phyloP scores from a whole-genome alignment of 2,797 vertebrate species.

The Macrochelys suwanniensis region DNA sequence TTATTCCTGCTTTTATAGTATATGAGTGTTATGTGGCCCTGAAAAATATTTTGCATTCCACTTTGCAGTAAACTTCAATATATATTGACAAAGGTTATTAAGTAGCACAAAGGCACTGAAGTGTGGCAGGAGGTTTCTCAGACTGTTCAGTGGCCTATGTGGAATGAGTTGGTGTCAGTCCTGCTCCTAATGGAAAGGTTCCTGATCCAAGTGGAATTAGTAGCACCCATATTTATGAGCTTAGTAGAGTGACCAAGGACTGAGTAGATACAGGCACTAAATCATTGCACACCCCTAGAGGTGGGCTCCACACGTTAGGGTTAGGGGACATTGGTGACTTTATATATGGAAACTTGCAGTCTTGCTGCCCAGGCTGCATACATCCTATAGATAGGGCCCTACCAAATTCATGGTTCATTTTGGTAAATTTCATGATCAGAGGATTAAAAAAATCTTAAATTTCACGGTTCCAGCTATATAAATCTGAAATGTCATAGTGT shows the following conservation, averaged over 20 bases:
- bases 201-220: not conserved
- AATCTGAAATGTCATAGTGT: too few relatives aligned
- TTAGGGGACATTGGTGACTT: not conserved
- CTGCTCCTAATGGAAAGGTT: not conserved
- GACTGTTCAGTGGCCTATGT: not conserved
- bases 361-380: not conserved
- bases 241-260: not conserved
- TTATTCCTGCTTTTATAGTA: not conserved
- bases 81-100: not conserved
- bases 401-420: too few relatives aligned
- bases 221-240: accelerated
- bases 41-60: not conserved
- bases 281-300: accelerated
- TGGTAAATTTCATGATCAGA: too few relatives aligned
- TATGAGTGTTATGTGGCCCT: not conserved
- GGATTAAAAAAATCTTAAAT: too few relatives aligned
- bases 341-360: not conserved
- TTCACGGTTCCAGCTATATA: too few relatives aligned
- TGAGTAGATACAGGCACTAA: not conserved
- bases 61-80: not conserved
- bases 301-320: not conserved
- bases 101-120: not conserved
- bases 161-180: not conserved
- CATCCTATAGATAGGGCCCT: not conserved
- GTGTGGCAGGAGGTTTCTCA: accelerated